Evolutionary conservation across 2,888 invertebrate species (phyloP), one percentile per base, ranked within the genome.

Genomic region (Trypoxylon attenuatum): DNA sequence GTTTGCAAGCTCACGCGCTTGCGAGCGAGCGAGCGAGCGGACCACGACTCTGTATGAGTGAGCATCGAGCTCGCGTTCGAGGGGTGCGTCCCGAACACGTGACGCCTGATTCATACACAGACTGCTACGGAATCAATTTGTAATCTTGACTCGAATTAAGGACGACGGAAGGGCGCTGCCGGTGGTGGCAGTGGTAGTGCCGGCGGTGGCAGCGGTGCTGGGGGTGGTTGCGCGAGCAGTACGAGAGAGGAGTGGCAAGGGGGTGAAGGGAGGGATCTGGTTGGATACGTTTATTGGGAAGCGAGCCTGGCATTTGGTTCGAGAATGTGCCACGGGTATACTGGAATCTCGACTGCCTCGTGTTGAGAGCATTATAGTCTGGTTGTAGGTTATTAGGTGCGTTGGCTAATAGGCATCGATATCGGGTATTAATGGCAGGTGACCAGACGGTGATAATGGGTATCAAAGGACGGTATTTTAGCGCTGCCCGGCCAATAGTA

Each of bases 91-190:
- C 82, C 71, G 78, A 82, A 83, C 87, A 87, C 80, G 84, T 87
- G 87, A 86, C 87, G 87, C 86, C 83, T 86, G 86, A 87, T 86
- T 87, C 86, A 87, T 86, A 86, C 80, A 85, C 85, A 84, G 84
- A 84, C 84, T 82, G 86, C 84, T 83, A 82, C 83, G 85, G 72
- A 85, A 87, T 87, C 87, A 85, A 87, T 87, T 87, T 86, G 86
- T 86, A 87, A 87, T 86, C 86, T 86, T 84, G 84, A 84, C 84
- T 85, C 77, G 84, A 83, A 85, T 85, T 84, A 84, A 84, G 83
- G 82, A 82, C 80, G 77, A 76, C 56, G 93, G 94, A 89, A 94
- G 94, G 66, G 94, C 66, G 94, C 88, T 94, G 54, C 94, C 85
- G 94, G 93, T 25, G 57, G 52, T 16, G 60, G n/a, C 49, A 55